These are phyloP conservation scores for Laothoe populi DNA, from an alignment of 2,888 invertebrate species.

Conservation along the genomic window DNA sequence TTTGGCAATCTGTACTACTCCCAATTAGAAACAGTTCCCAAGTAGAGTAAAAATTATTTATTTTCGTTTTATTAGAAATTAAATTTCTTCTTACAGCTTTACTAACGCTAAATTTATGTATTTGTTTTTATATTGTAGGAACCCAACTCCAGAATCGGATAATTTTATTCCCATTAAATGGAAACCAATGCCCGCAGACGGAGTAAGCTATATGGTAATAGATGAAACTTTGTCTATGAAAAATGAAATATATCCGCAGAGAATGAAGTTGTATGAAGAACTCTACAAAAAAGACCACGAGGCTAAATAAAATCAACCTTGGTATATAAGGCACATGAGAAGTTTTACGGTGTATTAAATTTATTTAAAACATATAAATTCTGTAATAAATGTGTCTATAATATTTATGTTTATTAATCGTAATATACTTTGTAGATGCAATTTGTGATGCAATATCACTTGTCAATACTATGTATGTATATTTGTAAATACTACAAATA, in stretches of 20 bases:
- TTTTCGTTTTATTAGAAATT: too few species aligned
- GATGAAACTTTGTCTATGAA: conserved; percentile 64
- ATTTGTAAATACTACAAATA: too few species aligned
- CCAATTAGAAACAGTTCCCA: too few species aligned
- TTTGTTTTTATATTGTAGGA: conserved; percentile 53
- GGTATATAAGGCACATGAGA: not conserved
- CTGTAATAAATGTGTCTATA: not conserved
- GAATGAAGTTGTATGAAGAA: conserved; percentile 63
- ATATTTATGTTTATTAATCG: not conserved
- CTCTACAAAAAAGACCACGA: conserved; percentile 51
- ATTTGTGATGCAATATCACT: too few species aligned
- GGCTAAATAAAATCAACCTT: conserved; percentile 17
- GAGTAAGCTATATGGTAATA: conserved; percentile 60
- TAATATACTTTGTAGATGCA: too few species aligned
- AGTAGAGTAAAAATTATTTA: too few species aligned
- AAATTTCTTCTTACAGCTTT: too few species aligned
- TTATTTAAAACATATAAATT: not conserved
- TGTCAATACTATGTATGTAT: too few species aligned
- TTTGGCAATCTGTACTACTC: too few species aligned
- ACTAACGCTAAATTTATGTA: too few species aligned
- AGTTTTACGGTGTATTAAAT: too few species aligned
- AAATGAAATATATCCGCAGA: conserved; percentile 58
- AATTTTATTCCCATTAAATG: conserved; percentile 59
- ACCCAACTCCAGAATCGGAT: conserved; percentile 66
- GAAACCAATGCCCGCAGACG: conserved; percentile 59